phyloP scores from a whole-genome alignment of 2,888 invertebrate species.

The Trilocha varians region DNA sequence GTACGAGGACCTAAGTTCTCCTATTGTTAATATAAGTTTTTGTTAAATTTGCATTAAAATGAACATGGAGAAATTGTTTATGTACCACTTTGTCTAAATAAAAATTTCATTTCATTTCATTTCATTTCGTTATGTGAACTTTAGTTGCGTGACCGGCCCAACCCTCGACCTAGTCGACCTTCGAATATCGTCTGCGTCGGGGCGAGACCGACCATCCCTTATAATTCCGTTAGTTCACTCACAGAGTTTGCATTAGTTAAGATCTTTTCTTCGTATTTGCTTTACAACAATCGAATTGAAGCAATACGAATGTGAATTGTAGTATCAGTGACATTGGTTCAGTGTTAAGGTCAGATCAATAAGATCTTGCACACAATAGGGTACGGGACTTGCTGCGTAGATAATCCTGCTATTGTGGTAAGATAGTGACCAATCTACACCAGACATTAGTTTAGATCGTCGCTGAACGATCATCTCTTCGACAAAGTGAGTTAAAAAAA shows the following conservation, averaged over 20 bases:
- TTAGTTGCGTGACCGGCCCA: constrained; percentile 42
- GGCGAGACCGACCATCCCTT: constrained; percentile 28
- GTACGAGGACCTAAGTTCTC: too few species aligned
- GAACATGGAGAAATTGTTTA: too few species aligned
- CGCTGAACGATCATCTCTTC: neutral
- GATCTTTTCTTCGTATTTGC: neutral
- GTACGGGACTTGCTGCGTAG: neutral
- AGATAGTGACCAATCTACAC: neutral
- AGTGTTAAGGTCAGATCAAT: neutral
- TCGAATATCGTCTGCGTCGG: constrained; percentile 36
- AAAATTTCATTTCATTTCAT: too few species aligned
- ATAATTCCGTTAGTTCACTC: constrained; percentile 25
- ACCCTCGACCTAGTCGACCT: constrained; percentile 34
- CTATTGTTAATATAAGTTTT: too few species aligned
- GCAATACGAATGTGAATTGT: neutral
- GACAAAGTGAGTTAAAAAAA: neutral
- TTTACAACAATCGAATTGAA: neutral
- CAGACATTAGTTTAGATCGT: neutral
- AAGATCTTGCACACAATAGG: neutral
- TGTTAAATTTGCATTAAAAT: too few species aligned
- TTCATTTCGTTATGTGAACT: constrained; percentile 13
- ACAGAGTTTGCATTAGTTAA: constrained; percentile 22
- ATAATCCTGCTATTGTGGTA: neutral
- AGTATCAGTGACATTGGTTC: neutral
- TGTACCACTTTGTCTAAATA: too few species aligned